phyloP scores from a whole-genome alignment of 30 jellyfish, hydroid and myxozoan genomes.

The Mastigias papua region DNA sequence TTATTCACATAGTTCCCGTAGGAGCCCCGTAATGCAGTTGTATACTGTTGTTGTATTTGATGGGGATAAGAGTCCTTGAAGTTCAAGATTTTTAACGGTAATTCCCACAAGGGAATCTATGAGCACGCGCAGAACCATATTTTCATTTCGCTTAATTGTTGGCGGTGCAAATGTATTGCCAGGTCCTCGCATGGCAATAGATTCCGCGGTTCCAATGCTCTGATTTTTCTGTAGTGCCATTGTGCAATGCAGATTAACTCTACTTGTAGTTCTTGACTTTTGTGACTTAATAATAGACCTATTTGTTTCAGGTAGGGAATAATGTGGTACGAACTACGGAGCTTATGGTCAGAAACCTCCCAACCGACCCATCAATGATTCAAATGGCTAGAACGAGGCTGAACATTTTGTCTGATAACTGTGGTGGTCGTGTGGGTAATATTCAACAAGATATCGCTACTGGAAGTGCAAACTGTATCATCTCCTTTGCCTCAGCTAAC shows the following conservation, averaged over 20 bases:
- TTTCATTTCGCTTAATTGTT: too few species aligned
- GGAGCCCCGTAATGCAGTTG: too few species aligned
- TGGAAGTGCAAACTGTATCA: background rate
- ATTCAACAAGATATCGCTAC: background rate
- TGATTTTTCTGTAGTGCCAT: background rate
- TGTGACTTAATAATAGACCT: background rate
- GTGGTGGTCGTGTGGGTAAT: constrained; percentile 80
- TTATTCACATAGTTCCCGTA: too few species aligned
- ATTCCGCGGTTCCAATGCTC: background rate
- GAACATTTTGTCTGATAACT: constrained; percentile 45
- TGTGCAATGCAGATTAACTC: background rate
- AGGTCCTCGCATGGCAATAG: background rate
- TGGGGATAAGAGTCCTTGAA: too few species aligned
- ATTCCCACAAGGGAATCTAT: too few species aligned
- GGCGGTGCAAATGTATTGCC: too few species aligned
- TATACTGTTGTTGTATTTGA: too few species aligned
- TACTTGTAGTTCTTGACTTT: background rate
- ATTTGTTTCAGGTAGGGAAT: background rate
- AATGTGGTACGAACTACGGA: background rate
- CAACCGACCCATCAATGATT: constrained; percentile 13
- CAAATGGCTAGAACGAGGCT: constrained; percentile 33
- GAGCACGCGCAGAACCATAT: too few species aligned
- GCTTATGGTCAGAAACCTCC: constrained; percentile 61
- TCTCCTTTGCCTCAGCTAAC: background rate
- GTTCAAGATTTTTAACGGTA: background rate